Base-by-base conservation (phyloP, 2,888 invertebrate genomes). In the Chymomyza fuscimana region DNA sequence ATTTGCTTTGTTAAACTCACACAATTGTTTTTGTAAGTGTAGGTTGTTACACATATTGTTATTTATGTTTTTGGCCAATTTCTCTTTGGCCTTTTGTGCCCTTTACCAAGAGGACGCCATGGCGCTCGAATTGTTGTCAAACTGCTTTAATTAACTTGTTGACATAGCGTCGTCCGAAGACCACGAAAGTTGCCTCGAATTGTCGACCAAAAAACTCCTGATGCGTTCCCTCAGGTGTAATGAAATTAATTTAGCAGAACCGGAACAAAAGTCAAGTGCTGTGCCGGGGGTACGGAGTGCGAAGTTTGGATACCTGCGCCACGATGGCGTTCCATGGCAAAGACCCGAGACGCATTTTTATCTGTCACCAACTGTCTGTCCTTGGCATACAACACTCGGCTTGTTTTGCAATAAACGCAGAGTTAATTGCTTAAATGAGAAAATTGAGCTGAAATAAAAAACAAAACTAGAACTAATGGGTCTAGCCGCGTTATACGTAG, bases 71-170 rank as follows among this genome's bases (percentile, higher is more conserved):
- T 46, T 12, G 12, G 40, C 40, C 40, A 46, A 46, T 46, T 46
- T 46, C 25, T 46, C 25, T 46, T 46, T 10, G 40, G 40, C 40
- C 12, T 12, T 46, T 46, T 46, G 40, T 46, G 40, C 12, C 40
- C 40, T 46, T 46, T 46, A 12, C 40, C 40, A 46, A 4, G 3
- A 46, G 12, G 4, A 12, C 40, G 40, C 40, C 40, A 10, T 4
- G 12, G 12, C 40, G 54, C 22, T 19, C 58, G 80, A 86, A 77
- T 83, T 73, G 78, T 78, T 79, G 77, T 82, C 74, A 74, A 86
- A 87, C 74, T 81, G 84, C 73, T 76, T 87, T 86, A 87, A 86
- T 86, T 87, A 87, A 87, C 84, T 83, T 86, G 88, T 87, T 86
- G 88, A 83, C 86, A 81, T 66, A 73, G 67, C 63, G 70, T 22